Conservation (phyloP, 2,797 vertebrate genomes). For the Valencia hispanica region DNA sequence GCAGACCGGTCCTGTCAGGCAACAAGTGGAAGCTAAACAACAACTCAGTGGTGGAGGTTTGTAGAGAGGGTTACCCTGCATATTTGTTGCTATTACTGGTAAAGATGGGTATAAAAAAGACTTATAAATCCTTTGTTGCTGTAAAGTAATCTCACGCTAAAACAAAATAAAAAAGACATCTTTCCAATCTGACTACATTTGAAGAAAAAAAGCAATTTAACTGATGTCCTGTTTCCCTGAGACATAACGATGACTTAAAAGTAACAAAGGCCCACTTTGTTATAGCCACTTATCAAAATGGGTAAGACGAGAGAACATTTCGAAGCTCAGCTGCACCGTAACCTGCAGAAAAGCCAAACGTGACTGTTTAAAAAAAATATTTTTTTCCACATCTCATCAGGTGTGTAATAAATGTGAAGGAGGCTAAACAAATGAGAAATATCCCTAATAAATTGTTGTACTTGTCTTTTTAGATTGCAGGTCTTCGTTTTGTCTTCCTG, state of each 20-base stretch:
- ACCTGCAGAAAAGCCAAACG: no score
- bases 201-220: no score
- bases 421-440: background rate
- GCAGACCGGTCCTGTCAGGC: conserved; percentile 91
- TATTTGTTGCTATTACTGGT: background rate
- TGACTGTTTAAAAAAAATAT: background rate
- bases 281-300: background rate
- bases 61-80: conserved; percentile 6
- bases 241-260: background rate
- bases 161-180: no score
- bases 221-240: background rate
- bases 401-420: background rate
- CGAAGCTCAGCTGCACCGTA: background rate
- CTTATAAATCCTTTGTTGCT: no score
- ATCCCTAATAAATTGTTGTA: background rate
- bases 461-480: conserved; percentile 86
- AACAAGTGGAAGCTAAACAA: conserved; percentile 98
- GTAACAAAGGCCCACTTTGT: background rate
- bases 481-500: conserved; percentile 95
- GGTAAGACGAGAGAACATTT: background rate
- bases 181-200: no score
- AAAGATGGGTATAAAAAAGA: background rate
- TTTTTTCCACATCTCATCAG: background rate
- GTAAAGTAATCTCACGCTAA: background rate
- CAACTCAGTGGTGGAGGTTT: conserved; percentile 95